Conservation (phyloP, 2,888 invertebrate species). For the Oxyteleia sp. region DNA sequence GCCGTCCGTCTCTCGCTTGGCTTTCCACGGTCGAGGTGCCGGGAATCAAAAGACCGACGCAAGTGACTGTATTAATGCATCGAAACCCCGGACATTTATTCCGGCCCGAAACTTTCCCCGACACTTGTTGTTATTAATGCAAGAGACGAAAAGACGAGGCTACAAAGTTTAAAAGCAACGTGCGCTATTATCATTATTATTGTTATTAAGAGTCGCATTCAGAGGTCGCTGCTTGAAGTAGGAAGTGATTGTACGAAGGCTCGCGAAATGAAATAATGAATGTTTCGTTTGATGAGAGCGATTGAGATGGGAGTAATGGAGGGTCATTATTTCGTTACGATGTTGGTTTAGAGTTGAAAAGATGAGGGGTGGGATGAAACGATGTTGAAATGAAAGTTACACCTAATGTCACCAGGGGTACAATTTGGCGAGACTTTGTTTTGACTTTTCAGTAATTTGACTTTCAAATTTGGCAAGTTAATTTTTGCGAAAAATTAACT, state of each 20-base stretch:
- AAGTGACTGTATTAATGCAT: too few species aligned
- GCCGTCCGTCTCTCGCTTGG: conserved; percentile 33
- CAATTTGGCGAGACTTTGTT: too few species aligned
- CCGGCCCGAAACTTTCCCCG: conserved; percentile 54
- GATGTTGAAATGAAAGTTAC: conserved; percentile 21
- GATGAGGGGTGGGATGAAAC: conserved; percentile 7
- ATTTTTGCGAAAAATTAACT: too few species aligned
- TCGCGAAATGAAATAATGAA: conserved; percentile 49
- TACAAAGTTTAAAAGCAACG: conserved; percentile 21
- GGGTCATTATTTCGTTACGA: conserved; percentile 52
- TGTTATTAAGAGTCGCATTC: conserved; percentile 36
- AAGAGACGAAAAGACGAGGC: conserved; percentile 9
- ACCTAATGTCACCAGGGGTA: too few species aligned
- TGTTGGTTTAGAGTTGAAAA: conserved; percentile 48
- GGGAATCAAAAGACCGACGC: conserved; percentile 57
- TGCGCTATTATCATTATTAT: conserved; percentile 43
- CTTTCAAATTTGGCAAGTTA: too few species aligned
- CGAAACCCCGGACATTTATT: conserved; percentile 57
- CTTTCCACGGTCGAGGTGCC: conserved; percentile 55
- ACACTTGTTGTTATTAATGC: conserved; percentile 24
- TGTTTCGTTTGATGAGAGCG: conserved; percentile 50
- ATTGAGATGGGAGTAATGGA: conserved; percentile 37
- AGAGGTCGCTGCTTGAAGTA: conserved; percentile 32
- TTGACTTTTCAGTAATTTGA: too few species aligned
- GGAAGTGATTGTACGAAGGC: conserved; percentile 43